Base-by-base conservation (phyloP, 2,113 vertebrate species). In the Seriola aureovittata region DNA sequence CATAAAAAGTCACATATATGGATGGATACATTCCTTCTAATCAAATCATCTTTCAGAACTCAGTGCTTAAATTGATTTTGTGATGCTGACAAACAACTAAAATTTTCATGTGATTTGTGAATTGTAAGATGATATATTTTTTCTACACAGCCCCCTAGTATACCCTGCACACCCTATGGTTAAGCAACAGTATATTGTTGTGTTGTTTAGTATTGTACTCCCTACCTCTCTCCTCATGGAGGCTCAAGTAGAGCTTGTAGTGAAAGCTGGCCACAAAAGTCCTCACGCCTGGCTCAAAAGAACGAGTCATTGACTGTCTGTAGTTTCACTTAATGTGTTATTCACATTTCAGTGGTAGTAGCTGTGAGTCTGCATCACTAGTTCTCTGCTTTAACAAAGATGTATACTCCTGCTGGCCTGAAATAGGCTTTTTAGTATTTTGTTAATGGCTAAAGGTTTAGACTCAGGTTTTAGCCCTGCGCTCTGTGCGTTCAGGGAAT, bases 41-140 rank as follows among this genome's bases (percentile, higher is more conserved):
- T 75, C 64, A 23, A 63, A 50, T 77, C 48, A 54, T 57, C 21
- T 54, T 48, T 72, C 54, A 57, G 14, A 70, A 80, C 62, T 58
- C 55, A 42, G 90, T 89, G 90, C 93, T 89, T 91, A 44, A 70
- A 83, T 85, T 57, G 19, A 69, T 81, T 87, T 88, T 79, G 14
- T 83, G 62, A 78, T 63, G 10, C 71, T 79, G 44, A 72, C 6
- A 85, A 77, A 80, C 40, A 25, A 23, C 50, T 65, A n/a, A 77
- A 75, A 57, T 71, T 2, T 25, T 38, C 7, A 14, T 44, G 25
- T 32, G 0, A 0, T 82, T 64, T 32, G 64, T 58, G 57, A 85
- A 68, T 69, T 50, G 36, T 79, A 59, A 77, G 36, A 77, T 17
- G 16, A 78, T 65, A 19, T 66, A 40, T 86, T 89, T 75, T 64